Evolutionary conservation across 2,888 invertebrate genomes (phyloP).

Genomic region (Falcaria lacertinaria): DNA sequence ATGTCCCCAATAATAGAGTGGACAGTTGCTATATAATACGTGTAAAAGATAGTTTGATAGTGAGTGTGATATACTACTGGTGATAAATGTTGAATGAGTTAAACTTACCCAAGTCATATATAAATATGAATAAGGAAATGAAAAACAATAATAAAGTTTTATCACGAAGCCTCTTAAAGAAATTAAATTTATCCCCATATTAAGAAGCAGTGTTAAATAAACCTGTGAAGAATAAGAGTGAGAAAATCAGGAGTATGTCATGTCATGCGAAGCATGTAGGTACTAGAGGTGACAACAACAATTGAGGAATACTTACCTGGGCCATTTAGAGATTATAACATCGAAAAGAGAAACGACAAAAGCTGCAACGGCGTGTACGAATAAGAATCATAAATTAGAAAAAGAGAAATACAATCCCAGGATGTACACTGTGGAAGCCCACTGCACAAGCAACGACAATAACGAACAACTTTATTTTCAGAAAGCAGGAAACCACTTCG

Average conservation of each 20-base stretch:
- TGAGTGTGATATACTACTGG: no score
- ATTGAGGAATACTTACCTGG: slow-evolving; percentile 13
- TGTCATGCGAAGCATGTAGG: background rate
- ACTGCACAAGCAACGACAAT: slow-evolving; percentile 57
- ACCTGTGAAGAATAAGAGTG: no score
- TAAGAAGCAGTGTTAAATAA: no score
- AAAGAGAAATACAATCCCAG: slow-evolving; percentile 21
- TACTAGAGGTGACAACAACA: background rate
- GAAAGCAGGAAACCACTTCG: background rate
- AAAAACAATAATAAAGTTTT: no score
- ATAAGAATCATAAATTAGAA: slow-evolving; percentile 21
- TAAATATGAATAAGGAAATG: no score
- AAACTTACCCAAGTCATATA: no score
- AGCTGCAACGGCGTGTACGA: slow-evolving; percentile 38
- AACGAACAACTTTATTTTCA: slow-evolving; percentile 20
- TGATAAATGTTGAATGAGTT: no score
- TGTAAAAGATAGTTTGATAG: no score
- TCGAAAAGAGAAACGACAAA: slow-evolving; percentile 23
- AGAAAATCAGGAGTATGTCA: background rate
- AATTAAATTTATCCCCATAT: no score
- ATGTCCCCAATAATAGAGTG: no score
- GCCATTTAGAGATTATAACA: slow-evolving; percentile 3
- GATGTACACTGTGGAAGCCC: slow-evolving; percentile 50
- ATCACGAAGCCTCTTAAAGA: no score
- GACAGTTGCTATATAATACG: no score